Base-by-base conservation (phyloP, 2,113 vertebrate species). In the Poecile atricapillus region DNA sequence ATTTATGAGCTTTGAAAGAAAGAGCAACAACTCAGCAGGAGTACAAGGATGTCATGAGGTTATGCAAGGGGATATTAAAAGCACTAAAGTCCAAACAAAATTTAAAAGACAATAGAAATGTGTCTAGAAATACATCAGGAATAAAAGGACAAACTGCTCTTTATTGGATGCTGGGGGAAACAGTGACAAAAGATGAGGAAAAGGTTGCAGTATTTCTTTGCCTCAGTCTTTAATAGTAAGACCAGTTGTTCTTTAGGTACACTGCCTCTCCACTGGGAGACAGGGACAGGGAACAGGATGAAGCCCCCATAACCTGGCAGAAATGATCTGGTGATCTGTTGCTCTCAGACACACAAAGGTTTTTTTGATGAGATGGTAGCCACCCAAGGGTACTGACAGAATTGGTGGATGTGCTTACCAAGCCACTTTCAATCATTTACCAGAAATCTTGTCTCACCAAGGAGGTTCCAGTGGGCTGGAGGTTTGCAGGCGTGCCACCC, bases 351-450 rank as follows among this genome's bases (percentile, higher is more conserved):
- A 50, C 22, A 49, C 17, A 50, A 5, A 33, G 23, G 10, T 28
- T 15, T 10, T 7, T 39, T 56, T 19, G 15, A 43, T 28, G 7
- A 17, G 31, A 43, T 24, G 15, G 13, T 8, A 20, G 58, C 50
- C 31, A 56, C 23, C 2, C 49, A 53, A 41, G 3, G 14, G 25
- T 31, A 14, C 16, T 15, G 37, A n/a, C 25, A n/a, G 21, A 59
- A 17, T 13, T 41, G 15, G 10, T 0, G 0, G 52, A 82, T 4
- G 7, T 18, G 23, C 23, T 82, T 37, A 46, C 28, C 4, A 21
- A n/a, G 20, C 0, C 3, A 8, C 19, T 59, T 39, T 30, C 13
- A n/a, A 16, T 24, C 33, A 35, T 59, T 67, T n/a, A 24, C 11
- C 39, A 46, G 19, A 33, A 13, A 19, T n/a, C 16, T 44, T 47